Evolutionary conservation across 2,888 invertebrate genomes (phyloP).

Genomic region (Drosophila neoperkinsi): DNA sequence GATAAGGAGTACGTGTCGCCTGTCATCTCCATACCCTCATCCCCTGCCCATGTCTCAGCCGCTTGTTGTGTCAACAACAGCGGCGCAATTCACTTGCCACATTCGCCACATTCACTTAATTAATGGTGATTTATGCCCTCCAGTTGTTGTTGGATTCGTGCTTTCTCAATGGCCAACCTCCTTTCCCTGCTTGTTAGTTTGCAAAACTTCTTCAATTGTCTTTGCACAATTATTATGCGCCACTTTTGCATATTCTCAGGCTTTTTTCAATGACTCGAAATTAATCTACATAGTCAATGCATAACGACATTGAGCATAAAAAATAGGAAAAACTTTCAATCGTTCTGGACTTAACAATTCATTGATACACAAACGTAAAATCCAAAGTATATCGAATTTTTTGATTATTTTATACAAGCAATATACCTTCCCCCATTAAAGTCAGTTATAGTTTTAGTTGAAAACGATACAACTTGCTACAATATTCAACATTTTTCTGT

Average conservation of each 20-base stretch:
- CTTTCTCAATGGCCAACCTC: constrained; percentile 5
- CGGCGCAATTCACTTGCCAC: constrained; percentile 65
- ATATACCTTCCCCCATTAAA: neutral
- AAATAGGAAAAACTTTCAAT: neutral
- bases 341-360: neutral
- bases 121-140: constrained; percentile 75
- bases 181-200: constrained; percentile 9
- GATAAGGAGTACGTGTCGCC: constrained; percentile 32
- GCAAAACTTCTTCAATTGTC: constrained; percentile 63
- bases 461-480: neutral
- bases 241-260: constrained; percentile 17
- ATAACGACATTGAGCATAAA: neutral
- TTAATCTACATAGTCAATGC: neutral
- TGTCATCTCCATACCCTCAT: neutral
- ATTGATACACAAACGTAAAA: neutral
- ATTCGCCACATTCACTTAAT: constrained; percentile 57
- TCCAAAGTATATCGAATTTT: neutral
- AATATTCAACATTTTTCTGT: neutral
- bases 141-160: constrained; percentile 33
- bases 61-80: constrained; percentile 64
- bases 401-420: neutral
- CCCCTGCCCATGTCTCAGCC: neutral
- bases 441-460: neutral
- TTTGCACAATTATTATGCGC: constrained; percentile 42
- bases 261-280: constrained; percentile 10